A percentile compares a stretch with the other conserved stretches of the same genome.
Conservation (phyloP, 2,888 invertebrate species). For the Amphipyra berbera region DNA sequence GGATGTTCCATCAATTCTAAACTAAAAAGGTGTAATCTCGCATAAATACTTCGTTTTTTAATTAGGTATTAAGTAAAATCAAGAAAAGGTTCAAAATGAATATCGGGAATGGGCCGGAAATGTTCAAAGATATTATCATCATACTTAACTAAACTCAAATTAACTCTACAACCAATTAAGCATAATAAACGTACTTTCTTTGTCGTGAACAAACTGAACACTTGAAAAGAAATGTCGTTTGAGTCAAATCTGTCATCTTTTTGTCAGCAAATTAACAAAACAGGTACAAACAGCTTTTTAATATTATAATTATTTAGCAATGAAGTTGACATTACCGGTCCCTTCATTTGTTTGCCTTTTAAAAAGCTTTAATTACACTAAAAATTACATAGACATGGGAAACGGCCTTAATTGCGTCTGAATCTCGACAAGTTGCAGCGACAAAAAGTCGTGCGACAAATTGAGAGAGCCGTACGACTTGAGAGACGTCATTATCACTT, state of each 20-base stretch:
- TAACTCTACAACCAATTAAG: constrained; percentile 2
- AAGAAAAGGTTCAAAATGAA: neutral
- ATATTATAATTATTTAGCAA: constrained; percentile 49
- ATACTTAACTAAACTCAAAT: constrained; percentile 1
- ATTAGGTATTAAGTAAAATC: neutral
- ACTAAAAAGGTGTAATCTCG: too few relatives aligned
- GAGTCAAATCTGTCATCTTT: constrained; percentile 26
- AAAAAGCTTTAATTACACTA: constrained; percentile 58
- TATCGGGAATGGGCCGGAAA: constrained; percentile 6
- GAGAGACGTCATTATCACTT: constrained; percentile 73
- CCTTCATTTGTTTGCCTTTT: constrained; percentile 27
- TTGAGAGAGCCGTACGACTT: constrained; percentile 65
- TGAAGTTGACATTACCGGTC: constrained; percentile 42
- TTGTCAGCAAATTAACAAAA: constrained; percentile 22
- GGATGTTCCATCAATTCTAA: too few relatives aligned
- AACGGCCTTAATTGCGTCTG: constrained; percentile 73
- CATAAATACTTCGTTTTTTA: too few relatives aligned
- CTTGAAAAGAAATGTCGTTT: constrained; percentile 28
- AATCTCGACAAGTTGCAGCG: constrained; percentile 65
- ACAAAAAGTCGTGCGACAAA: constrained; percentile 80
- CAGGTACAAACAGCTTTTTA: constrained; percentile 35
- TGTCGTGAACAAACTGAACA: neutral
- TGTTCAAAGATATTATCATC: constrained; percentile 1
- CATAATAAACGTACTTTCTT: constrained; percentile 19
- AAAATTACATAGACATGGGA: constrained; percentile 69